phyloP scores from a whole-genome alignment of 2,113 vertebrate genomes.

The Aegypius monachus region DNA sequence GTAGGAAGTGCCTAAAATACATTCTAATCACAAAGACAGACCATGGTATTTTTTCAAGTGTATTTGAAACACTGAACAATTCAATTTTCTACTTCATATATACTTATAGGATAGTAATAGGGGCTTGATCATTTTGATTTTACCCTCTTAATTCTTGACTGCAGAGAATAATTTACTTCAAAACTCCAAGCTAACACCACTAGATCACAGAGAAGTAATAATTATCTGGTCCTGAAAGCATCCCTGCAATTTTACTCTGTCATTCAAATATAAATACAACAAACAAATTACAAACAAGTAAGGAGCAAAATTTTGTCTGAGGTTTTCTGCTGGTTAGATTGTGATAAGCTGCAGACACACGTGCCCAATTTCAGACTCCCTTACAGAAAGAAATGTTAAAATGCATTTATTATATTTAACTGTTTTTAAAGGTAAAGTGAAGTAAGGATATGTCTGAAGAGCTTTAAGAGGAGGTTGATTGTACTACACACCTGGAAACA shows the following conservation, averaged over 20 bases:
- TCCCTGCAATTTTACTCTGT: not conserved
- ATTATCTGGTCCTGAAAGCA: not conserved
- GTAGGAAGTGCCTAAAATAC: not conserved
- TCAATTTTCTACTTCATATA: not conserved
- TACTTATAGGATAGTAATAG: not conserved
- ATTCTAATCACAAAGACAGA: not conserved
- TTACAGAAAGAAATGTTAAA: not conserved
- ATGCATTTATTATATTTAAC: not conserved
- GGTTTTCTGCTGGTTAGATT: not conserved
- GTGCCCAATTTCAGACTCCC: not conserved
- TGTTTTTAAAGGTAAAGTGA: not conserved
- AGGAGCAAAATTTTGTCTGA: not conserved
- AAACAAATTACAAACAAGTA: not conserved
- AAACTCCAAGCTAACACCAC: not conserved
- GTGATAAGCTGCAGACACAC: not conserved
- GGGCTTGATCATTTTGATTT: not conserved
- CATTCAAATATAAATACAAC: not conserved
- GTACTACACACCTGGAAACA: not conserved
- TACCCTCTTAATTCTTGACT: not conserved
- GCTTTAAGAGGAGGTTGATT: not conserved
- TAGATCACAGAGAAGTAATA: not conserved
- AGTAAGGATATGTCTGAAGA: not conserved
- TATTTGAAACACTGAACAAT: not conserved
- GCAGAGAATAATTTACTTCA: not conserved
- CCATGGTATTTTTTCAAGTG: not conserved